Conservation (phyloP, 37 sponge, comb jelly and placozoan species). For the Geodia barretti region DNA sequence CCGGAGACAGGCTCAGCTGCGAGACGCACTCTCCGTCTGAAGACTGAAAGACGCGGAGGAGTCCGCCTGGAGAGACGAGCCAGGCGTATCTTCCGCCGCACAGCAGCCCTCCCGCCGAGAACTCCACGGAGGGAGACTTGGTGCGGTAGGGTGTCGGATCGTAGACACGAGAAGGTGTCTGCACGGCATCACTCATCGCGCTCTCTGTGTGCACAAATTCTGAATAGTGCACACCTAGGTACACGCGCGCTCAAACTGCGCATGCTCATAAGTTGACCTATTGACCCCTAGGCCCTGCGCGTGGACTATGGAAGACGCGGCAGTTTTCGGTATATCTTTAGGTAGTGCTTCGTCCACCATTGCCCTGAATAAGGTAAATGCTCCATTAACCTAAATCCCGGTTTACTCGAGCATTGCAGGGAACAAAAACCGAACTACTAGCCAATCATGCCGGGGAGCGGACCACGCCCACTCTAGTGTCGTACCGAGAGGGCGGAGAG, state of each 20-base stretch:
- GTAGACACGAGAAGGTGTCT: background rate
- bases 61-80: background rate
- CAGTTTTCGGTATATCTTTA: constrained; percentile 18
- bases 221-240: too few relatives aligned
- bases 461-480: constrained; percentile 24
- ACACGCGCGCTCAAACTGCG: too few relatives aligned
- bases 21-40: background rate
- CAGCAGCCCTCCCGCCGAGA: background rate
- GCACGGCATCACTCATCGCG: background rate
- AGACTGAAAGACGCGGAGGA: background rate
- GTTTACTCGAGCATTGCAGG: background rate
- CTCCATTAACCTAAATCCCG: too few relatives aligned
- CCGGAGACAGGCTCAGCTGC: background rate
- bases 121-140: background rate
- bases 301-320: background rate
- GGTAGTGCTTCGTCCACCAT: constrained; percentile 14
- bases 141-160: background rate
- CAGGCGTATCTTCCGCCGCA: background rate
- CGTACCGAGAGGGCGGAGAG: constrained; percentile 7
- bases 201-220: too few relatives aligned
- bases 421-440: constrained; percentile 11
- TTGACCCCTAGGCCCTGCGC: too few relatives aligned
- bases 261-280: too few relatives aligned
- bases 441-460: constrained; percentile 42
- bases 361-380: constrained; percentile 24